Evolutionary conservation across 2,888 invertebrate genomes (phyloP).

Genomic region (Neoascia interrupta): DNA sequence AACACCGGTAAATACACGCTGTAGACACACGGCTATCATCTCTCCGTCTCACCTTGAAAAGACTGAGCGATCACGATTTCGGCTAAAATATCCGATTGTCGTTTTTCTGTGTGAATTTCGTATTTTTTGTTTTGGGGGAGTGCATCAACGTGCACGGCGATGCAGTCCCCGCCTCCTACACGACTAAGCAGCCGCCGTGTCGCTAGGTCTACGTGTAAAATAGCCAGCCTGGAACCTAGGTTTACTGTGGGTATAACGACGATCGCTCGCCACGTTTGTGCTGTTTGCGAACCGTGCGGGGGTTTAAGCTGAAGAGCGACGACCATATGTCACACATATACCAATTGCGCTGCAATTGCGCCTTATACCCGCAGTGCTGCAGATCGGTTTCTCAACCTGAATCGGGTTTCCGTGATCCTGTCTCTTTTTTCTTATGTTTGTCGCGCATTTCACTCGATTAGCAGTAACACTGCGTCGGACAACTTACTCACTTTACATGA

Average conservation of each 20-base stretch:
- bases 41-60: slow-evolving; percentile 69
- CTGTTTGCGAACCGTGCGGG: slow-evolving; percentile 30
- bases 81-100: slow-evolving; percentile 59
- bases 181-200: slow-evolving; percentile 42
- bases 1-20: slow-evolving; percentile 69
- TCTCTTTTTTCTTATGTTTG: slow-evolving; percentile 16
- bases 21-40: slow-evolving; percentile 70
- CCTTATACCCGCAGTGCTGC: slow-evolving; percentile 30
- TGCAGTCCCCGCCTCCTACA: slow-evolving; percentile 27
- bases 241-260: too few relatives aligned
- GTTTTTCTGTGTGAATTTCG: not conserved
- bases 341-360: slow-evolving; percentile 48
- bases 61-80: slow-evolving; percentile 66
- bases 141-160: slow-evolving; percentile 53
- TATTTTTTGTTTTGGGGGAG: slow-evolving; percentile 30
- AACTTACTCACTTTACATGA: slow-evolving; percentile 65
- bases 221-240: slow-evolving; percentile 22
- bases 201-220: slow-evolving; percentile 51
- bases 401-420: slow-evolving; percentile 62
- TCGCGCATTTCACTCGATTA: slow-evolving; percentile 19
- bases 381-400: slow-evolving; percentile 57
- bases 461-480: slow-evolving; percentile 54
- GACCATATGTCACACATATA: slow-evolving; percentile 66
- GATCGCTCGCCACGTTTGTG: slow-evolving; percentile 43
- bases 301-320: slow-evolving; percentile 11